These are phyloP conservation scores for Speoplatyrhinus poulsoni DNA, from an alignment of 2,113 vertebrate species.

Conservation along the genomic window DNA sequence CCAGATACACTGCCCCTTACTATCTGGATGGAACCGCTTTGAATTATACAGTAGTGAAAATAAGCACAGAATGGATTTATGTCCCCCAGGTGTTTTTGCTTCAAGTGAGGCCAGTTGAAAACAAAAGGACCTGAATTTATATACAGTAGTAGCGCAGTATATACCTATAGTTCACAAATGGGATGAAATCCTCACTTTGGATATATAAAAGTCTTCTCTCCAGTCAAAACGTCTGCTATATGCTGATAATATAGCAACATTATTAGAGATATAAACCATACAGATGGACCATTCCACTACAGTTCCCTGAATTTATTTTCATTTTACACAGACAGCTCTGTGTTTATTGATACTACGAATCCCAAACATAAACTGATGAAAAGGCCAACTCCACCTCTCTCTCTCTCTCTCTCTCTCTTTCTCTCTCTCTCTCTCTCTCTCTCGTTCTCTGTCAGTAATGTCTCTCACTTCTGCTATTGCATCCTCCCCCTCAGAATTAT, in stretches of 20 bases:
- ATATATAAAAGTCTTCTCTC: too few relatives aligned
- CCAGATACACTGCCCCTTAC: too few relatives aligned
- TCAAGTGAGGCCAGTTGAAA: too few relatives aligned
- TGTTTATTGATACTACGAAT: background rate
- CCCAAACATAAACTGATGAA: background rate
- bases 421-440: background rate
- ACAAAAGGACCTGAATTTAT: too few relatives aligned
- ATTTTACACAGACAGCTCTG: background rate
- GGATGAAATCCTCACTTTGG: too few relatives aligned
- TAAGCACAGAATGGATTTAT: too few relatives aligned
- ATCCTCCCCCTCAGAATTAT: constrained; percentile 2
- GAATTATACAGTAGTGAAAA: too few relatives aligned
- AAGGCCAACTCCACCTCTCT: background rate
- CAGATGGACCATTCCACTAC: background rate
- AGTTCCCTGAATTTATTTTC: background rate
- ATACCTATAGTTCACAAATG: too few relatives aligned
- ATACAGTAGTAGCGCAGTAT: too few relatives aligned
- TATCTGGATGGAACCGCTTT: too few relatives aligned
- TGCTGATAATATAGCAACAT: background rate
- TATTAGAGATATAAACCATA: background rate
- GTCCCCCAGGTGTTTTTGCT: too few relatives aligned
- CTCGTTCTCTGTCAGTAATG: background rate
- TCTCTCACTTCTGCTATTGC: background rate
- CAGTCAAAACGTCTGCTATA: background rate
- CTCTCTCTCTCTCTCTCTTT: constrained; percentile 5